Evolutionary conservation across 2,797 vertebrate species (phyloP).

Genomic region (Micromesistius poutassou): DNA sequence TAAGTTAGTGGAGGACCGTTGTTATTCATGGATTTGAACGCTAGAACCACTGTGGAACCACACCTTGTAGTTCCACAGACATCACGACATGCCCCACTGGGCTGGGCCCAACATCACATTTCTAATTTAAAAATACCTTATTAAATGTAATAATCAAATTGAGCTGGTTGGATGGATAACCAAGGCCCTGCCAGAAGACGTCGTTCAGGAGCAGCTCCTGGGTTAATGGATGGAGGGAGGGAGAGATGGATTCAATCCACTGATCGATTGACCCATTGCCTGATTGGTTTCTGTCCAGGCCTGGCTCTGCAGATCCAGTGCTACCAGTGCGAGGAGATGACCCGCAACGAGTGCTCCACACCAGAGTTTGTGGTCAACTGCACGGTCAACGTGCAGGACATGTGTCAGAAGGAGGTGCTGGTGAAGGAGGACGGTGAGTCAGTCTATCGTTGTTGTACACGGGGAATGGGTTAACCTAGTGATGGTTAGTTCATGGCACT

Average conservation of each 20-base stretch:
- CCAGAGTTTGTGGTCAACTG: slow-evolving; percentile 96
- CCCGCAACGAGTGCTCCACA: slow-evolving; percentile 88
- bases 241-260: neutral
- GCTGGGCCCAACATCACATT: neutral
- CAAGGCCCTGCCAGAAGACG: too few relatives aligned
- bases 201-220: neutral
- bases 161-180: neutral
- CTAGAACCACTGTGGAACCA: neutral
- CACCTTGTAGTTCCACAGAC: neutral
- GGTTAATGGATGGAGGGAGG: neutral
- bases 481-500: too few relatives aligned
- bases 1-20: neutral
- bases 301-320: slow-evolving; percentile 92
- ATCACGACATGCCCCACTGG: neutral
- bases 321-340: slow-evolving; percentile 96
- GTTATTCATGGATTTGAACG: neutral
- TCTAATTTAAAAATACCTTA: neutral
- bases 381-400: slow-evolving; percentile 96
- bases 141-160: neutral
- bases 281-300: slow-evolving; percentile 62
- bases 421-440: slow-evolving; percentile 89
- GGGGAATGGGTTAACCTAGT: too few relatives aligned
- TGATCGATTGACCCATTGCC: neutral
- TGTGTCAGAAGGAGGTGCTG: slow-evolving; percentile 97
- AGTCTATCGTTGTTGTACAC: too few relatives aligned